Evolutionary conservation across 2,797 vertebrate species (phyloP), one percentile per base, ranked within the genome.

Genomic region (Chrosomus eos): DNA sequence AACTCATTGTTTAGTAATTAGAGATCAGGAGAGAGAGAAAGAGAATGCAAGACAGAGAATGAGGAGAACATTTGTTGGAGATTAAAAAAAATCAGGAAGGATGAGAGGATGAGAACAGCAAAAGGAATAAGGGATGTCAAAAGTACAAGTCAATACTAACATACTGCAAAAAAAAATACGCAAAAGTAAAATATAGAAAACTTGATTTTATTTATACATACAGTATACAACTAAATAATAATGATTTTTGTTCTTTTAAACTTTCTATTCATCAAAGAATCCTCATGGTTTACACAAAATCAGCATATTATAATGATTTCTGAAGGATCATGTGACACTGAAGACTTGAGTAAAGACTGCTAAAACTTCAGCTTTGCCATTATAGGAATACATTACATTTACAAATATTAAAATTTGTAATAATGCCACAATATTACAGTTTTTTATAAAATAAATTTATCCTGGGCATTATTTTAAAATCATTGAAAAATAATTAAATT

Each of bases 1-100:
- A 89, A 88, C 88, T 89, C 81, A 89, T 89, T 89, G 88, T 88
- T 89, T 88, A 84, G 77, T 82, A 85, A 89, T 90, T 87, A 87
- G 80, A 88, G 71, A 48, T 78, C 82, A 68, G 71, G 81, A 81
- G 28, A 55, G 53, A 78, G 76, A 38, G 72, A 78, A 45, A 68
- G 67, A 82, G 70, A 67, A 80, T 19, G 28, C 71, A 83, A 58
- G 40, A 73, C 67, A 26, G 74, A 38, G 74, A 43, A 79, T 60
- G 71, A 45, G 23, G n/a, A 83, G 31, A 83, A 53, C 23, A 67
- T 75, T 67, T 58, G 73, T n/a, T 60, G n/a, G 13, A 55, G 38
- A 68, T n/a, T 4, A 23, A 7, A 43, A 78, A 26, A 77, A 76
- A 74, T 67, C 72, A 23, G 31, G 23, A 53, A 53, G 80, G 75